A percentile compares a stretch with the other conserved stretches of the same genome.
Evolutionary conservation across 2,113 vertebrate species (phyloP).

Genomic region (Apodemus sylvaticus): DNA sequence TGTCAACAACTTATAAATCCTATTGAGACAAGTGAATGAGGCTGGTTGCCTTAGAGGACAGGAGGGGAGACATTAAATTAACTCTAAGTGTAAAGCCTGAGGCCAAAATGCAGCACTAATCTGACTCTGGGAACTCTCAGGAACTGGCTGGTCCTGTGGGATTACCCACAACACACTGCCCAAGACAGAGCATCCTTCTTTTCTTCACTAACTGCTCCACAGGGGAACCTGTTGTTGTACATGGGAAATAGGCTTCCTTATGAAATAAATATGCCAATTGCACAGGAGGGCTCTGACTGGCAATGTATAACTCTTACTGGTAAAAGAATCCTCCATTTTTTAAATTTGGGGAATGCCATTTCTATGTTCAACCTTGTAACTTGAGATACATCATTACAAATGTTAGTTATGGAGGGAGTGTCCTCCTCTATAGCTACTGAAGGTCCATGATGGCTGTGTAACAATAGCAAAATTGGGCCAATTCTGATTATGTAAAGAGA

Average conservation of each 20-base stretch:
- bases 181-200: not conserved
- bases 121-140: not conserved
- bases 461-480: not conserved
- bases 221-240: not conserved
- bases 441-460: too few species aligned
- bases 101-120: not conserved
- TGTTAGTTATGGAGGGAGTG: accelerated
- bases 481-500: not conserved
- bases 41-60: not conserved
- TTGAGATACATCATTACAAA: not conserved
- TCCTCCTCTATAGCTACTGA: too few species aligned
- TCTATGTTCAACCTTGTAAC: not conserved
- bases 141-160: not conserved
- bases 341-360: not conserved
- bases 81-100: not conserved
- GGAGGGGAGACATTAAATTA: not conserved
- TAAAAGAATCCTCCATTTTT: not conserved
- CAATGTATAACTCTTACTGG: not conserved
- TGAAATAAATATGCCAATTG: not conserved
- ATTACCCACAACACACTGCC: not conserved
- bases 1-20: not conserved
- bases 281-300: not conserved
- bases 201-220: not conserved
- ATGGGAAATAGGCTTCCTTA: not conserved
- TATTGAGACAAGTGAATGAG: not conserved